Evolutionary conservation across 2,113 vertebrate species (phyloP), one percentile per base, ranked within the genome.

Genomic region (Caloenas nicobarica): DNA sequence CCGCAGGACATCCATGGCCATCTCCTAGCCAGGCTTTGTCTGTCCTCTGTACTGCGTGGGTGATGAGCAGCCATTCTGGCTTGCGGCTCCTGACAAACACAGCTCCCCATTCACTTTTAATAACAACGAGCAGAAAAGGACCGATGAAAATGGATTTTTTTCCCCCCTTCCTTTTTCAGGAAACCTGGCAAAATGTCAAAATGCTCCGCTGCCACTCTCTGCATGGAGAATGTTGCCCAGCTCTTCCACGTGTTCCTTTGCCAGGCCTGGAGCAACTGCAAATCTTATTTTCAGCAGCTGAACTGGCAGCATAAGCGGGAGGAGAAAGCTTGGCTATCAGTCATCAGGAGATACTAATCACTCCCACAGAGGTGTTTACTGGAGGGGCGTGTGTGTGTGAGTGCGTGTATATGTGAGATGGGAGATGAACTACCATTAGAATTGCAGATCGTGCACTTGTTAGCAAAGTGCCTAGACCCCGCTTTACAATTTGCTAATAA

Each of bases 381-480:
- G 84, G 70, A 91, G 91, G 90, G 65, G 86, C 12, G n/a, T 81
- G 11, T 61, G 64, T 57, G 62, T 62, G 53, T 69, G 78, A 3
- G 4, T 61, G 64, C 5, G 1, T 38, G 38, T 44, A 42, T 53
- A 18, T 74, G 93, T 1, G 84, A 70, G 88, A 48, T 69, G 86
- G 87, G 21, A 96, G 93, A 81, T 57, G 85, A 88, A 73, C 76
- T 94, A 65, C 93, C 92, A 82, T 96, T 89, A 89, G 96, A 86
- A 92, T 92, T 96, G 96, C 95, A 95, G 87, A 97, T 91, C 29
- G 1, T 86, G 80, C 79, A 89, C 96, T 95, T 85, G 92, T 95
- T 95, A 96, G 87, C 82, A 25, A 69, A 85, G 70, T 19, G 76
- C 85, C 88, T 24, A 53, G 82, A 61, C 86, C 92, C 46, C 51